Conservation (phyloP, 2,888 invertebrate genomes). For the Dasysyrphus albostriatus region DNA sequence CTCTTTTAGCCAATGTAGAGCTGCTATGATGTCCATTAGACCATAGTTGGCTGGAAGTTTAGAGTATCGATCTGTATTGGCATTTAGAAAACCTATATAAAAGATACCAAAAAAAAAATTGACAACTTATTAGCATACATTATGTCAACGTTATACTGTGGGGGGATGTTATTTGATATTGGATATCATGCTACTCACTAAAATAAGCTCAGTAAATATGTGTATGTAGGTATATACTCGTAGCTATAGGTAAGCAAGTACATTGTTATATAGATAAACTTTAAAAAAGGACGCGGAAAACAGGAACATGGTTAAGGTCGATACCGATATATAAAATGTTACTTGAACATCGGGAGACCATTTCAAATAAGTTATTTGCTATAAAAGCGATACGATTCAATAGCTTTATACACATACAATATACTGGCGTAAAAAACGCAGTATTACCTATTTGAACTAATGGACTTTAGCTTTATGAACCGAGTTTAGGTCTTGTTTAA, state of each 20-base stretch:
- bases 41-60: conserved; percentile 97
- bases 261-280: neutral
- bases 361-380: too few species aligned
- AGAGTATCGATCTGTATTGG: conserved; percentile 93
- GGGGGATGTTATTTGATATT: conserved; percentile 9
- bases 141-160: conserved; percentile 24
- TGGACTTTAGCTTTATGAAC: too few species aligned
- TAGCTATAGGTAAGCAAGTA: too few species aligned
- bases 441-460: too few species aligned
- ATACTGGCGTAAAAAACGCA: too few species aligned
- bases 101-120: conserved; percentile 46
- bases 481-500: too few species aligned
- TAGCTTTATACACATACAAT: too few species aligned
- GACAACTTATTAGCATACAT: conserved; percentile 50
- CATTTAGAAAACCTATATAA: conserved; percentile 94
- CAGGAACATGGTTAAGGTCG: neutral
- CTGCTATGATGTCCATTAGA: conserved; percentile 98
- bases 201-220: neutral
- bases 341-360: neutral
- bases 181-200: conserved; percentile 21
- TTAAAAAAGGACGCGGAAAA: neutral
- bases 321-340: neutral
- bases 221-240: neutral
- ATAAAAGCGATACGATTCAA: too few species aligned
- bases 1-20: conserved; percentile 97